phyloP scores from a whole-genome alignment of 2,888 invertebrate genomes.

The Empis stercorea region DNA sequence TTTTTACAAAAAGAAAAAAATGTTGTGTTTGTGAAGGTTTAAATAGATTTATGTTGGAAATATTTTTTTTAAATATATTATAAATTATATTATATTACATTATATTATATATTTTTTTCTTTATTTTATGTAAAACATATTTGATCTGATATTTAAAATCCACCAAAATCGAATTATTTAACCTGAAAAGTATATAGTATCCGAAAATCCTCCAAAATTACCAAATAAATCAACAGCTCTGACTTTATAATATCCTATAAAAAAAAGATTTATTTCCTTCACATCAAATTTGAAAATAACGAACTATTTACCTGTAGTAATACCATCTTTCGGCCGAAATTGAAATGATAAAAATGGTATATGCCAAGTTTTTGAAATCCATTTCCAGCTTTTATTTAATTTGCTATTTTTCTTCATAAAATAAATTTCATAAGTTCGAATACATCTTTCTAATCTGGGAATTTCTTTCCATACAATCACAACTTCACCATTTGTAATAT shows the following conservation, averaged over 20 bases:
- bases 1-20: too few relatives aligned
- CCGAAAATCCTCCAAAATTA: slow-evolving; percentile 25
- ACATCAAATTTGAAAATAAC: background rate
- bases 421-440: slow-evolving; percentile 34
- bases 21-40: too few relatives aligned
- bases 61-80: too few relatives aligned
- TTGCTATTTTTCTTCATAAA: slow-evolving; percentile 13
- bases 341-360: slow-evolving; percentile 33
- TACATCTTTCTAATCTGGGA: slow-evolving; percentile 23
- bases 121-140: too few relatives aligned
- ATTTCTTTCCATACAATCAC: slow-evolving; percentile 38
- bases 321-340: slow-evolving; percentile 21
- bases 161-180: too few relatives aligned
- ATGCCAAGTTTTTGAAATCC: slow-evolving; percentile 25
- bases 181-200: background rate
- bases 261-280: background rate
- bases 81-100: too few relatives aligned
- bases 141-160: too few relatives aligned
- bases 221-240: slow-evolving; percentile 29
- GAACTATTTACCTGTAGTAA: slow-evolving; percentile 23
- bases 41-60: too few relatives aligned
- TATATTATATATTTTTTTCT: too few relatives aligned
- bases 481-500: slow-evolving; percentile 38
- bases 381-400: slow-evolving; percentile 16
- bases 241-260: slow-evolving; percentile 30